Base-by-base conservation (phyloP, 2,113 vertebrate species). In the Corythornis madagascariensis region DNA sequence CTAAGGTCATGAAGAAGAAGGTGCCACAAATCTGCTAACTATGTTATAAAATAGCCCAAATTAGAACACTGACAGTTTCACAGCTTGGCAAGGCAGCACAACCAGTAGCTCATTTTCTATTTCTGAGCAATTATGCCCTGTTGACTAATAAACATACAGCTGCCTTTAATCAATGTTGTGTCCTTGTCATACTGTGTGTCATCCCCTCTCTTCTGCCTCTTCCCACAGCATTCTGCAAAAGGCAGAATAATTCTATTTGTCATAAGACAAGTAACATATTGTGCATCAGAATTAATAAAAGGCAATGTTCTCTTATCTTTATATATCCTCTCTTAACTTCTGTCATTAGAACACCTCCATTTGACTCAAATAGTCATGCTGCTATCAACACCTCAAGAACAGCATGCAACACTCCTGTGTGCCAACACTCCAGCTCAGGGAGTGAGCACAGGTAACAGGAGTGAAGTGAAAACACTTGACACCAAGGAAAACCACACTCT, bases 91-190 rank as follows among this genome's bases (percentile, higher is more conserved):
- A 75, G 4, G 73, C 45, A 81, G 84, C 86, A 70, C 73, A 67
- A 81, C 69, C 66, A 82, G 60, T 18, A 75, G 16, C 65, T 66
- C 69, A 69, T 72, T n/a, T 95, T 73, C 96, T 91, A 76, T 80
- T 93, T 76, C 92, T 45, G 72, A 96, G 95, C 76, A 11, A 21
- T 84, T 95, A 89, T 93, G 89, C 65, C 90, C 80, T 96, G 84
- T 91, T 95, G 78, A 96, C 91, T 84, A 89, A 92, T 89, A 96
- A 96, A 96, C 95, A 93, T 86, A 91, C 91, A 94, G 69, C 89
- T 95, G 90, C n/a, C 95, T 94, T 94, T 94, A 96, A 92, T 94
- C 88, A 90, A 22, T 86, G 77, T 92, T 92, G 86, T 78, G 84
- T 91, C 87, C 90, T 55, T 93, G 90, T 78, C 94, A 76, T 91